These are phyloP conservation scores for Hipparchia semele DNA, from an alignment of 2,888 invertebrate genomes.

Conservation along the genomic window DNA sequence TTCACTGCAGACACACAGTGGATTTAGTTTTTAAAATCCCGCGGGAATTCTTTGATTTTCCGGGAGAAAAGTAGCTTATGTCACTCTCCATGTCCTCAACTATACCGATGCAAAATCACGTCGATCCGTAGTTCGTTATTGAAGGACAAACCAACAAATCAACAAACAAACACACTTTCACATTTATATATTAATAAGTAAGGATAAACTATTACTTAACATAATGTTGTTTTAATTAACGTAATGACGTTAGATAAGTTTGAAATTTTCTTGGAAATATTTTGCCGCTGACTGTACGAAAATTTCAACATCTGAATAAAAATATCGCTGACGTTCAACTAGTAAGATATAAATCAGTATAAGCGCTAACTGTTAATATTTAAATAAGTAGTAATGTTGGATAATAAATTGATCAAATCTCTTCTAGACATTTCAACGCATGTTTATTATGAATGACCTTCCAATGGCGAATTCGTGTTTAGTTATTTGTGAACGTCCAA, in stretches of 20 bases:
- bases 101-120: no score
- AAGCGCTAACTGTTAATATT: constrained; percentile 68
- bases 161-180: no score
- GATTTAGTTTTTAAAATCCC: no score
- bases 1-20: no score
- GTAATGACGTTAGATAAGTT: not conserved
- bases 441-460: constrained; percentile 50
- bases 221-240: no score
- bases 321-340: constrained; percentile 52
- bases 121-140: no score
- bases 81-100: no score
- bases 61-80: no score
- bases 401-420: constrained; percentile 57
- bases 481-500: constrained; percentile 46
- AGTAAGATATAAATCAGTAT: constrained; percentile 50
- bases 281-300: constrained; percentile 32
- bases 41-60: no score
- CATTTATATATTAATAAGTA: no score
- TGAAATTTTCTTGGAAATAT: not conserved
- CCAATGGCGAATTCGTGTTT: constrained; percentile 46
- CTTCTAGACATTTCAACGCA: constrained; percentile 51
- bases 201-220: no score
- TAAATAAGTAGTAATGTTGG: constrained; percentile 59
- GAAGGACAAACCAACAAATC: no score
- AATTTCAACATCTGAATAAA: constrained; percentile 40